phyloP scores from a whole-genome alignment of 1,140 invertebrate species.

The Papilio dardanus region DNA sequence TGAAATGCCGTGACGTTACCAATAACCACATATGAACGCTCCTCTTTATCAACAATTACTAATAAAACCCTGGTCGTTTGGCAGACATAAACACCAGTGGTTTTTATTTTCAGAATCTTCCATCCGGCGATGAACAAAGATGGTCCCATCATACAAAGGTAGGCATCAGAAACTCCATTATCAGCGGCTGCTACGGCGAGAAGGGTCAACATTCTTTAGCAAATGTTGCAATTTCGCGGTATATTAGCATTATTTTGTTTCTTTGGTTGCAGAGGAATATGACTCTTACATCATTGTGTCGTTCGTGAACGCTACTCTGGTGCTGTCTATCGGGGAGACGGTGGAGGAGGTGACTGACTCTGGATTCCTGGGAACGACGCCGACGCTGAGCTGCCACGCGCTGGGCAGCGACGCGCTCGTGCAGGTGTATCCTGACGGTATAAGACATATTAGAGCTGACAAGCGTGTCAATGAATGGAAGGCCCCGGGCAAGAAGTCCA shows the following conservation, averaged over 20 bases:
- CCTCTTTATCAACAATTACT: slow-evolving; percentile 80
- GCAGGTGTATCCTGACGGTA: slow-evolving; percentile 99
- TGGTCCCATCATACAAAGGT: slow-evolving; percentile 70
- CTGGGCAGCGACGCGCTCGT: slow-evolving; percentile 98
- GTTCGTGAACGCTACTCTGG: slow-evolving; percentile 99
- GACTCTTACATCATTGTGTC: slow-evolving; percentile 99
- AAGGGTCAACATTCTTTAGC: slow-evolving; percentile 47
- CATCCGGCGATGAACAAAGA: slow-evolving; percentile 72
- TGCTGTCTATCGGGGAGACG: slow-evolving; percentile 99
- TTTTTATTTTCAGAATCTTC: slow-evolving; percentile 83
- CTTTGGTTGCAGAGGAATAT: slow-evolving; percentile 95
- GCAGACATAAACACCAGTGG: slow-evolving; percentile 83
- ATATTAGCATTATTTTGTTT: slow-evolving; percentile 68
- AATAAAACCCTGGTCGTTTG: slow-evolving; percentile 83
- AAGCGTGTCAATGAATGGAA: slow-evolving; percentile 99
- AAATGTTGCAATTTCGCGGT: slow-evolving; percentile 38
- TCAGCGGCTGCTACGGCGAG: slow-evolving; percentile 54
- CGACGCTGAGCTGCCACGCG: slow-evolving; percentile 97
- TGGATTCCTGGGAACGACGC: slow-evolving; percentile 99
- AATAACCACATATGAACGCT: slow-evolving; percentile 79
- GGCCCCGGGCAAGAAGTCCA: slow-evolving; percentile 97
- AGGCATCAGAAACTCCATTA: slow-evolving; percentile 65
- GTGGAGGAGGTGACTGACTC: slow-evolving; percentile 99
- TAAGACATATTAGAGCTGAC: slow-evolving; percentile 98
- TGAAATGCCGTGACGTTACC: slow-evolving; percentile 77